Evolutionary conservation across 1,140 invertebrate species (phyloP), one percentile per base, ranked within the genome.

Genomic region (Drosophila chauvacae): DNA sequence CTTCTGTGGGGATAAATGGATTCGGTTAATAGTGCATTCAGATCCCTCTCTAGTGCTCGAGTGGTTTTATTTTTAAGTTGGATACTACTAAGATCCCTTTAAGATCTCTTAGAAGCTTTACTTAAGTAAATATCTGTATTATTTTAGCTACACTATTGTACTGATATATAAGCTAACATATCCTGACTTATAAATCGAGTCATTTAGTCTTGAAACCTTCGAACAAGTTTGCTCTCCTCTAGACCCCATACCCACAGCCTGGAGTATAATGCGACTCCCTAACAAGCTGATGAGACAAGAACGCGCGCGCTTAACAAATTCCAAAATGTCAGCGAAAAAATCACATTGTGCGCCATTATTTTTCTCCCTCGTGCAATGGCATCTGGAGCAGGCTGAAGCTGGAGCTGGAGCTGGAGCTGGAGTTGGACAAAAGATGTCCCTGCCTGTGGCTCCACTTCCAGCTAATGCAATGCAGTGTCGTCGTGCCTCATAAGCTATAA

Each of bases 301-400:
- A 85, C 83, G 81, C 83, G 90, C 90, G 90, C 90, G 90, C 83
- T 91, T 90, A 79, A 86, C 78, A 81, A 91, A 91, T 91, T 90
- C 90, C 90, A 77, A 91, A 71, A 90, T 91, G 90, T 91, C 90
- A 91, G 74, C 77, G 78, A 66, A 83, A 90, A 72, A 87, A 91
- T 91, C 90, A 91, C 90, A 87, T 87, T 87, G 85, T 91, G 90
- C 85, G 85, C 90, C 90, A 91, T 91, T 91, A 91, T 91, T 90
- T 79, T 53, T 75, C 33, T 45, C 37, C 33, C 42, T 30, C 44
- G 18, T 57, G 59, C 71, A 61, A 33, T 47, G 62, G 61, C 77
- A 87, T 70, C 65, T 82, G 66, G 72, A 91, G 60, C 74, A 60
- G 65, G 30, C 62, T 37, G 58, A 6, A 28, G 28, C 28, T 28